Base-by-base conservation (phyloP, 2,113 vertebrate species). In the Kryptolebias marmoratus region DNA sequence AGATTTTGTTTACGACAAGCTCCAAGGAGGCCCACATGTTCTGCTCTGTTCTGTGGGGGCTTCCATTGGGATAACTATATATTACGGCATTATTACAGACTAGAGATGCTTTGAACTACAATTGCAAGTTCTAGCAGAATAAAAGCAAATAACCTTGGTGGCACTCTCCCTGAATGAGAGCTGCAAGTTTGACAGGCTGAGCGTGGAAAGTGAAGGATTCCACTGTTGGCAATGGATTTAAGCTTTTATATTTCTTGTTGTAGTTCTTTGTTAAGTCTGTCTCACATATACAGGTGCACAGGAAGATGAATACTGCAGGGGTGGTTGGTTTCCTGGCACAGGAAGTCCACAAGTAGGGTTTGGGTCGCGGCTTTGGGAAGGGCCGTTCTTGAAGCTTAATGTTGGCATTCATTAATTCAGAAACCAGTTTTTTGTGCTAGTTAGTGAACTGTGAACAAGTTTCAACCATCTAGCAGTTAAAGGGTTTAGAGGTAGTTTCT, bases 1-100 rank as follows among this genome's bases (percentile, higher is more conserved):
- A 84, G 59, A 78, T 71, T 68, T 13, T 73, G 66, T 80, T 81
- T 59, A 73, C 72, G 39, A 62, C 62, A 39, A 57, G 55, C 28
- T 57, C 54, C 57, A 67, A 2, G 0, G 50, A 55, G 49, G 16
- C 18, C 12, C 54, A 60, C 59, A 66, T 62, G 56, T 64, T 32
- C 45, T 54, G 31, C 31, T 28, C 18, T 27, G 59, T n/a, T 9
- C 36, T 31, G 11, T 5, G 58, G 44, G 58, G 69, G 66, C 54
- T 55, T 62, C 22, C 75, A 73, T 57, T 64, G 42, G 13, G 39
- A 30, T 47, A 32, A 70, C 65, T 66, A 1, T 65, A 1, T 59
- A 65, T 71, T 15, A 53, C 49, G 47, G 4, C 14, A 47, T 71
- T 73, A 66, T 64, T 49, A 47, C 53, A 74, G 50, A 63, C 60